Evolutionary conservation across 2,888 invertebrate species (phyloP).

Genomic region (Stenurella melanura): DNA sequence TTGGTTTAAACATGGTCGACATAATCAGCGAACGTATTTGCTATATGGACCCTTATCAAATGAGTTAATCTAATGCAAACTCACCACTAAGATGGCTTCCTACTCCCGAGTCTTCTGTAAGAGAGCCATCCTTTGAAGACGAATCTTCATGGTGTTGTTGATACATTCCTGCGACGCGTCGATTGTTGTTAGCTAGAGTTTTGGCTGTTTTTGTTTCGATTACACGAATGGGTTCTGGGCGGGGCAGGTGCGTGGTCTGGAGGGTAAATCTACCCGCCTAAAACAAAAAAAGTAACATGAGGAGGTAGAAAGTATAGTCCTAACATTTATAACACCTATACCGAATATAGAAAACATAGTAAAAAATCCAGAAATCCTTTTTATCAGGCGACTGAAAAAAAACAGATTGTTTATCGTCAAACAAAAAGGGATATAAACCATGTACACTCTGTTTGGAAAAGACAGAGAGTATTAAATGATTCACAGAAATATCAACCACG

Average conservation of each 20-base stretch:
- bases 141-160: conserved; percentile 64
- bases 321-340: too few relatives aligned
- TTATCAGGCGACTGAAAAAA: too few relatives aligned
- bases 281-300: conserved; percentile 51
- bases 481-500: too few relatives aligned
- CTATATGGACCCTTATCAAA: too few relatives aligned
- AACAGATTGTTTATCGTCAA: too few relatives aligned
- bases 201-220: conserved; percentile 83
- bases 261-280: conserved; percentile 78
- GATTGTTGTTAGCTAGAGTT: conserved; percentile 82
- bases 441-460: too few relatives aligned
- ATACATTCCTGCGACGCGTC: conserved; percentile 76
- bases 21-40: too few relatives aligned
- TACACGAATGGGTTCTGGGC: conserved; percentile 81
- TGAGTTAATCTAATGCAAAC: neutral
- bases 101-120: conserved; percentile 81
- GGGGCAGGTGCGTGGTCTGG: conserved; percentile 84
- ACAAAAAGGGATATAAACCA: too few relatives aligned
- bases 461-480: too few relatives aligned
- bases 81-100: conserved; percentile 67
- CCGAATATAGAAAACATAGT: too few relatives aligned
- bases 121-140: conserved; percentile 77
- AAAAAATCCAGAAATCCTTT: too few relatives aligned
- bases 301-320: neutral
- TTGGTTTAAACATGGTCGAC: too few relatives aligned